A percentile compares a stretch with the other conserved stretches of the same genome.
These are phyloP conservation scores for Acrobasis consociella DNA, from an alignment of 2,888 invertebrate genomes.

Conservation along the genomic window DNA sequence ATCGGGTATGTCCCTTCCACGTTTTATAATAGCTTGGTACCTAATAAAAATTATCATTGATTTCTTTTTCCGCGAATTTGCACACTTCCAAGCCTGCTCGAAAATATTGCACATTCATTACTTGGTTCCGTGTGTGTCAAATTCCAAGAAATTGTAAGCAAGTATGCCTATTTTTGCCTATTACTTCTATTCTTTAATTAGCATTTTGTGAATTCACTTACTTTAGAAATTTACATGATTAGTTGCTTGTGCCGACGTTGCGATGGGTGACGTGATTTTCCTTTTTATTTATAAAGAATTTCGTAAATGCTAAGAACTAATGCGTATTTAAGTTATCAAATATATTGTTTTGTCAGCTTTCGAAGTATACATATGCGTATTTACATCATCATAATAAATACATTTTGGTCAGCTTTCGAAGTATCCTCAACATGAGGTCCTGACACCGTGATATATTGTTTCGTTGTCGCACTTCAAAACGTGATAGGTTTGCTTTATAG, in stretches of 20 bases:
- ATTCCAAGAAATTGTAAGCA: neutral
- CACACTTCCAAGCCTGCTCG: too few relatives aligned
- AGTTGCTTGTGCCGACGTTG: neutral
- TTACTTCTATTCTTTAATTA: constrained; percentile 3
- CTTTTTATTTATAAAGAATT: neutral
- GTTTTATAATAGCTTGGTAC: too few relatives aligned
- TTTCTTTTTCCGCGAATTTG: too few relatives aligned
- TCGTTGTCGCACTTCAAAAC: neutral
- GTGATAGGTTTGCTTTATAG: neutral
- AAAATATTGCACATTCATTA: too few relatives aligned
- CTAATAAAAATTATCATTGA: too few relatives aligned
- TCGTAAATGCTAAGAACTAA: neutral
- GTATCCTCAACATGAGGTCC: neutral
- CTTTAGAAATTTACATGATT: neutral
- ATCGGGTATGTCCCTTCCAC: too few relatives aligned
- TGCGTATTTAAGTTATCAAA: too few relatives aligned
- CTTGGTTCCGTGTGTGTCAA: too few relatives aligned
- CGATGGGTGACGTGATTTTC: neutral
- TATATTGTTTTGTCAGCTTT: neutral
- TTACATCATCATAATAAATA: too few relatives aligned
- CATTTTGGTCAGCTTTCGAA: neutral
- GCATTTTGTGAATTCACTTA: neutral
- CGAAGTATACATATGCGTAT: too few relatives aligned
- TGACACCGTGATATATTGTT: constrained; percentile 6
- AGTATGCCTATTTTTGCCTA: neutral